Evolutionary conservation across 2,888 invertebrate genomes (phyloP).

Genomic region (Athalia cordata): DNA sequence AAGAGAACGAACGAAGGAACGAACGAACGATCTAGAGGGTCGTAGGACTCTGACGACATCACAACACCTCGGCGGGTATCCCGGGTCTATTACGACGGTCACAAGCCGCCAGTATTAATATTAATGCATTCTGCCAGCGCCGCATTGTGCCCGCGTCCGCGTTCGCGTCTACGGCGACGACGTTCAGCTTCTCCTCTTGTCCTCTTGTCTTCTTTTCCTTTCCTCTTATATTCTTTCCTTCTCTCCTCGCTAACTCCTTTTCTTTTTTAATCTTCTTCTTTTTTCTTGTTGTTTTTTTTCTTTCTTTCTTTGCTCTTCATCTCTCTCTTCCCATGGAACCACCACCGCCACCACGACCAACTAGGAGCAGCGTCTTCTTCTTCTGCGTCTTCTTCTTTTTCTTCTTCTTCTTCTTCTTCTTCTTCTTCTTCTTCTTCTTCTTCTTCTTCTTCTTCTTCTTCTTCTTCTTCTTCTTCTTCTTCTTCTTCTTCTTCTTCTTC

Average conservation of each 20-base stretch:
- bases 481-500: conserved; percentile 5
- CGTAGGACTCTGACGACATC: conserved; percentile 40
- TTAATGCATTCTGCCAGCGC: conserved; percentile 65
- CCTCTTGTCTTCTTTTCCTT: conserved; percentile 39
- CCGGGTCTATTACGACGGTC: conserved; percentile 41
- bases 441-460: conserved; percentile 14
- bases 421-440: conserved; percentile 16
- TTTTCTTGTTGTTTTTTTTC: conserved; percentile 9
- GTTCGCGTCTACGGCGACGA: conserved; percentile 48
- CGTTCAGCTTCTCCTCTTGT: conserved; percentile 39
- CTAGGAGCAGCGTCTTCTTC: conserved; percentile 49
- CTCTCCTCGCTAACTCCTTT: conserved; percentile 41
- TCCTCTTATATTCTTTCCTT: conserved; percentile 16
- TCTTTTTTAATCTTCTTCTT: conserved; percentile 36
- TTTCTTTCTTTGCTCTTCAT: conserved; percentile 31
- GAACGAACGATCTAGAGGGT: conserved; percentile 37
- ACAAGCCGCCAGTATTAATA: conserved; percentile 61
- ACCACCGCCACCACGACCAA: conserved; percentile 41
- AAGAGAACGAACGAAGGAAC: conserved; percentile 7
- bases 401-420: conserved; percentile 21
- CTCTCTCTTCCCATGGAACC: conserved; percentile 42
- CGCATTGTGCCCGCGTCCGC: conserved; percentile 62
- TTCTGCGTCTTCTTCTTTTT: conserved; percentile 19
- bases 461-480: conserved; percentile 23
- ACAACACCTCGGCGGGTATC: conserved; percentile 42